phyloP scores from a whole-genome alignment of 2,888 invertebrate genomes.

The Agrochola macilenta region DNA sequence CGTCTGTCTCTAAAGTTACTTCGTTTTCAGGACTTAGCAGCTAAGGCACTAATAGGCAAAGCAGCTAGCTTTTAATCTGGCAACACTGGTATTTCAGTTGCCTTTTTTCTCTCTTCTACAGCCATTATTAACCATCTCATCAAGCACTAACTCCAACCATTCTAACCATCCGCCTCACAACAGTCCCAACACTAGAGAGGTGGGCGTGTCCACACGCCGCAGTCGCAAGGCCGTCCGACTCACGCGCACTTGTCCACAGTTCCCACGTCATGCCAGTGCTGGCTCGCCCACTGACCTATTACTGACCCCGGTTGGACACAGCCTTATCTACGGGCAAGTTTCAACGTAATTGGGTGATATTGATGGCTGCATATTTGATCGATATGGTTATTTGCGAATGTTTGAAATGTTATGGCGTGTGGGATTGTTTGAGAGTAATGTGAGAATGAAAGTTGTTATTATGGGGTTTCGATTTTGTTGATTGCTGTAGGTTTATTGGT shows the following conservation, averaged over 20 bases:
- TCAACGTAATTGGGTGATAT: conserved; percentile 49
- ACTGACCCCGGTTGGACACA: conserved; percentile 58
- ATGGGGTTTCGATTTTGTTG: not conserved
- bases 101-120: too few relatives aligned
- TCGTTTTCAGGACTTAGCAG: too few relatives aligned
- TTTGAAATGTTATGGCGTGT: conserved; percentile 34
- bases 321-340: conserved; percentile 35
- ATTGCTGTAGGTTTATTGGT: not conserved
- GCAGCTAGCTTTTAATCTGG: too few relatives aligned
- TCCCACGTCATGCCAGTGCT: conserved; percentile 62
- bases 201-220: conserved; percentile 59
- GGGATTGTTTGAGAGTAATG: conserved; percentile 18
- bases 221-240: conserved; percentile 66
- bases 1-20: too few relatives aligned
- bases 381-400: conserved; percentile 40
- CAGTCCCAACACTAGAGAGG: conserved; percentile 54
- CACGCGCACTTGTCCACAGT: conserved; percentile 68
- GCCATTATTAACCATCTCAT: not conserved
- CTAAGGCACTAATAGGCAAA: too few relatives aligned
- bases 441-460: conserved; percentile 38
- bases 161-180: conserved; percentile 6
- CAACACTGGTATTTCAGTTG: too few relatives aligned
- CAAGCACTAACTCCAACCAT: not conserved
- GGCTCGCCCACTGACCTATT: conserved; percentile 67
- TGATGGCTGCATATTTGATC: conserved; percentile 46